Base-by-base conservation (phyloP, 92 coral and sea anemone genomes). In the Blastomussa wellsi region DNA sequence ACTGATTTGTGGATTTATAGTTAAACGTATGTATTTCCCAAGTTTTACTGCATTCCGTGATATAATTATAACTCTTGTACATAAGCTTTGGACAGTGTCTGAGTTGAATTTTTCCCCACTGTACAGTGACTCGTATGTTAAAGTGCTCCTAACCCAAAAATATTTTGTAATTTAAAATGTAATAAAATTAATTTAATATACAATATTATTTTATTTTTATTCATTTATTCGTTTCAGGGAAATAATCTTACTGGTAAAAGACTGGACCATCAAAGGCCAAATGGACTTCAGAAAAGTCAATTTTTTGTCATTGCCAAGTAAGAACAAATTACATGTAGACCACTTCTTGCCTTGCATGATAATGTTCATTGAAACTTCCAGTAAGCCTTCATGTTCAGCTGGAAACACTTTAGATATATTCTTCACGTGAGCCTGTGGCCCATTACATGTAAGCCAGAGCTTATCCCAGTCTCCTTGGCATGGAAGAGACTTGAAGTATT, bases 221-320 rank as follows among this genome's bases (percentile, higher is more conserved):
- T 9, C 1, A 49, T 49, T 49, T 13, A 11, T 49, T 16, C 17
- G 13, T 49, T 49, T 16, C 81, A 87, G 89, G 91, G 79, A 32
- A 84, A 87, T 77, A 90, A 89, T 59, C 89, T 91, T 55, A 87
- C 97, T 62, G 85, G 93, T 39, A 82, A 86, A 66, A 86, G 91
- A 35, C 65, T 75, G 59, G 92, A 86, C 24, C 87, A 75, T 32
- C 93, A 91, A 55, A 91, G 95, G 53, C 89, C 92, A 59, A 92
- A 92, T 94, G 98, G 98, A 71, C 84, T 94, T 44, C 98, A 92
- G 79, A 93, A 91, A 42, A 96, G 97, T 73, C 95, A 96, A 78
- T 96, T 96, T 76, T 91, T 93, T 79, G 87, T 91, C 75, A 96
- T 96, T 83, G 94, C 99, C 88, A 96, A 96, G 99, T 96, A 78